Evolutionary conservation across 2,888 invertebrate genomes (phyloP).

Genomic region (Coecobrya sp.): DNA sequence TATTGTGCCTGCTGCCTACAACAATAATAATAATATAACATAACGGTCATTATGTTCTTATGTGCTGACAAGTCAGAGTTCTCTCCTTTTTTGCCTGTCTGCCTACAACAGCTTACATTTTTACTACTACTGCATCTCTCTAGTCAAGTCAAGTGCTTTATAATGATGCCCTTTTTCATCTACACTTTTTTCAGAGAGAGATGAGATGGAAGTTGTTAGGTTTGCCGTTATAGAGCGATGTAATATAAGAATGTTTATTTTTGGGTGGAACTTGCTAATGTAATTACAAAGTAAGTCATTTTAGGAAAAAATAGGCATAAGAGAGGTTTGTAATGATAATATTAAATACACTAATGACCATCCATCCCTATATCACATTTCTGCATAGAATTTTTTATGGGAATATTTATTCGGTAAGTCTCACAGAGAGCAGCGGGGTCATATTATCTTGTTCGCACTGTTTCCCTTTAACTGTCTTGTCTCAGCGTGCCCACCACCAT

Average conservation of each 20-base stretch:
- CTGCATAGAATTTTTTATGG: background rate
- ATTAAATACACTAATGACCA: background rate
- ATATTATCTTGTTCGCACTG: constrained; percentile 1
- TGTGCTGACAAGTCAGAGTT: constrained; percentile 32
- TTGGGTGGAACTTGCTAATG: background rate
- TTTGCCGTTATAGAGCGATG: too few relatives aligned
- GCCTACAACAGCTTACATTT: background rate
- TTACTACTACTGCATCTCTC: background rate
- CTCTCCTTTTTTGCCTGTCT: constrained; percentile 11
- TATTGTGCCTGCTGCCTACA: background rate
- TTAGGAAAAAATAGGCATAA: background rate
- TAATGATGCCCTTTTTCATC: constrained; percentile 16
- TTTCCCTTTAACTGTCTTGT: background rate
- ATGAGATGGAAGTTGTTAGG: background rate
- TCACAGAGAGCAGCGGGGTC: background rate
- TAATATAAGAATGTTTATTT: background rate
- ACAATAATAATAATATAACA: background rate
- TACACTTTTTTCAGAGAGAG: background rate
- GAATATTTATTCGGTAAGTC: constrained; percentile 24
- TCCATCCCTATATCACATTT: background rate
- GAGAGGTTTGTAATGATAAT: background rate
- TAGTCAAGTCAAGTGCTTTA: background rate
- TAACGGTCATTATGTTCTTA: background rate
- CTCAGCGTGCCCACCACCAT: constrained; percentile 14
- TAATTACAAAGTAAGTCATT: background rate